These are phyloP conservation scores for Calameuta filiformis DNA, from an alignment of 2,888 invertebrate species.

Conservation along the genomic window DNA sequence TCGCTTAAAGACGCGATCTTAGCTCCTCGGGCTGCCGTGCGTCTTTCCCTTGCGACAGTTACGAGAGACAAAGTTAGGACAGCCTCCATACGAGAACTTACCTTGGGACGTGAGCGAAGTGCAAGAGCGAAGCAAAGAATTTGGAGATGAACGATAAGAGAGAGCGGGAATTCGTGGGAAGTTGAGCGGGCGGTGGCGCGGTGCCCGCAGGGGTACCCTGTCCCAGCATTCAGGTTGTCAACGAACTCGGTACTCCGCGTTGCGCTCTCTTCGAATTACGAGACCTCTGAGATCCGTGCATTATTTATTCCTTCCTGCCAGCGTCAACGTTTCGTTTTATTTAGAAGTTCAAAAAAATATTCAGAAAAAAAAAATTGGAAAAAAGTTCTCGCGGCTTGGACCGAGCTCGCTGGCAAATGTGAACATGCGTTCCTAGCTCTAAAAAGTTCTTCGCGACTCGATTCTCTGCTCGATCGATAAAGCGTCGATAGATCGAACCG, in stretches of 20 bases:
- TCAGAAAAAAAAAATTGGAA: background rate
- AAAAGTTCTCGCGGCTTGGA: conserved; percentile 5
- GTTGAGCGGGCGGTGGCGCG: conserved; percentile 55
- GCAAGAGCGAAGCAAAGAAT: conserved; percentile 20
- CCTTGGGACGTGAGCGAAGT: conserved; percentile 26
- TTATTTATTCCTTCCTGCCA: too few species aligned
- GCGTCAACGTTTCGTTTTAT: too few species aligned
- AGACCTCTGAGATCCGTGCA: background rate
- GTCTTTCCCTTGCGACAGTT: conserved; percentile 17
- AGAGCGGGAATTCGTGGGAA: conserved; percentile 21
- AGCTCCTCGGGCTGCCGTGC: background rate
- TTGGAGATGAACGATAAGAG: conserved; percentile 13
- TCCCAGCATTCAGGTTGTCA: conserved; percentile 96
- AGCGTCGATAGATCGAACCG: background rate
- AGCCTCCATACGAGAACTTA: conserved; percentile 17
- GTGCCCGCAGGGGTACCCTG: conserved; percentile 89
- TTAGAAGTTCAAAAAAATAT: background rate
- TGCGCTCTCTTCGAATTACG: background rate
- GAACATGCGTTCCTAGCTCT: conserved; percentile 8
- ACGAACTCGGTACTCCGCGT: conserved; percentile 44
- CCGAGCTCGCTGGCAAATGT: conserved; percentile 20
- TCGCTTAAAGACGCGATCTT: background rate
- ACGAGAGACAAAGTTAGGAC: background rate
- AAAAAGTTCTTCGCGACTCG: background rate
- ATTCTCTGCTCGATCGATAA: background rate